Conservation (phyloP, 2,113 vertebrate species). For the Toxostoma redivivum region DNA sequence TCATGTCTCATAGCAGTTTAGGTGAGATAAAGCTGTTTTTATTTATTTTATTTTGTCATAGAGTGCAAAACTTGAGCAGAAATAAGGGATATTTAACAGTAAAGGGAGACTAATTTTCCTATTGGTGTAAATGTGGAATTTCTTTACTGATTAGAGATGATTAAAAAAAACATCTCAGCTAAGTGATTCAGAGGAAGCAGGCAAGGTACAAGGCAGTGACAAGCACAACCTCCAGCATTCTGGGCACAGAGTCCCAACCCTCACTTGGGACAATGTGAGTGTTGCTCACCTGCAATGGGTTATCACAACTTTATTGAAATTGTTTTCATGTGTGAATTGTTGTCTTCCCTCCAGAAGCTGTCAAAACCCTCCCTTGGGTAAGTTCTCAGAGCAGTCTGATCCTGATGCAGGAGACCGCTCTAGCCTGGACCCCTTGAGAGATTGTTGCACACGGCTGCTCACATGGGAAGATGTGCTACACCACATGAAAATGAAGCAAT, state of each 20-base stretch:
- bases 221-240: neutral
- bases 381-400: neutral
- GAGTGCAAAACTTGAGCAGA: neutral
- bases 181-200: neutral
- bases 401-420: neutral
- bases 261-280: fast-evolving
- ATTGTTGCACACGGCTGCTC: neutral
- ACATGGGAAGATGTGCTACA: fast-evolving
- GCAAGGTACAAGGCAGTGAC: neutral
- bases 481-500: neutral
- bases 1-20: slow-evolving; percentile 30
- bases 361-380: neutral
- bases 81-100: neutral
- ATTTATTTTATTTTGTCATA: slow-evolving; percentile 24
- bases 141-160: neutral
- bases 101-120: neutral
- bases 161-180: neutral
- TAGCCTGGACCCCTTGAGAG: neutral
- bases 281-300: fast-evolving
- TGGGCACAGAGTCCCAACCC: neutral
- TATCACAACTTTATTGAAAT: neutral
- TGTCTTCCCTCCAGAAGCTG: neutral
- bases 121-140: neutral
- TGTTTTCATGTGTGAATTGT: neutral
- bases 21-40: slow-evolving; percentile 21